These are phyloP conservation scores for Zhuqinia jingwanae DNA, from an alignment of 2,888 invertebrate genomes.

Conservation along the genomic window DNA sequence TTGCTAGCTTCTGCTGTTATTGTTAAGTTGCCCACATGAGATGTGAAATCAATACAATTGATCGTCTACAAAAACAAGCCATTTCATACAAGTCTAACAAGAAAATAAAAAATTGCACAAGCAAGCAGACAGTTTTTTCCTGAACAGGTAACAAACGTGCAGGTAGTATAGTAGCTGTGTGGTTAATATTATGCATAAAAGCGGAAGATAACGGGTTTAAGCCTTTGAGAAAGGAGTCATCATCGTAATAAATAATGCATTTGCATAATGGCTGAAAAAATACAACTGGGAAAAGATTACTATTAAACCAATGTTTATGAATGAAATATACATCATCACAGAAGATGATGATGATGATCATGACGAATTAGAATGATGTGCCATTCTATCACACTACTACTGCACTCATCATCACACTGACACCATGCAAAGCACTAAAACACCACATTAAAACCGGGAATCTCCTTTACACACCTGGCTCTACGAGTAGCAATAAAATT, in stretches of 20 bases:
- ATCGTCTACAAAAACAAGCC: conserved; percentile 58
- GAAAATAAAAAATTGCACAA: conserved; percentile 44
- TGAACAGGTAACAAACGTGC: conserved; percentile 17
- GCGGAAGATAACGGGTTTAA: conserved; percentile 56
- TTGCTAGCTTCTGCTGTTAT: conserved; percentile 40
- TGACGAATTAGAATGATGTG: no score
- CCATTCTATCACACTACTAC: conserved; percentile 11
- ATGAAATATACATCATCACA: not conserved
- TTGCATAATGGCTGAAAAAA: conserved; percentile 39
- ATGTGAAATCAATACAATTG: conserved; percentile 68
- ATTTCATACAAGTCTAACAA: conserved; percentile 35
- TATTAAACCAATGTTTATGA: not conserved
- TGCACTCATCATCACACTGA: not conserved
- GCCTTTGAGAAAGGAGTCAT: conserved; percentile 34
- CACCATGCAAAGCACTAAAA: no score
- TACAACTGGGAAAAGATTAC: conserved; percentile 8
- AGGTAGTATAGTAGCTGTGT: not conserved
- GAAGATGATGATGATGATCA: not conserved
- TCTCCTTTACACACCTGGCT: conserved; percentile 30
- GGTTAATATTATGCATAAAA: not conserved
- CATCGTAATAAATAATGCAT: conserved; percentile 33
- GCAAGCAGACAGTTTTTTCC: not conserved
- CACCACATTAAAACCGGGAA: not conserved
- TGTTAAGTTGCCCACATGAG: conserved; percentile 55
- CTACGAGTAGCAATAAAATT: not conserved